Evolutionary conservation across 2,888 invertebrate genomes (phyloP), one percentile per base, ranked within the genome.

Genomic region (Trichogramma evanescens): DNA sequence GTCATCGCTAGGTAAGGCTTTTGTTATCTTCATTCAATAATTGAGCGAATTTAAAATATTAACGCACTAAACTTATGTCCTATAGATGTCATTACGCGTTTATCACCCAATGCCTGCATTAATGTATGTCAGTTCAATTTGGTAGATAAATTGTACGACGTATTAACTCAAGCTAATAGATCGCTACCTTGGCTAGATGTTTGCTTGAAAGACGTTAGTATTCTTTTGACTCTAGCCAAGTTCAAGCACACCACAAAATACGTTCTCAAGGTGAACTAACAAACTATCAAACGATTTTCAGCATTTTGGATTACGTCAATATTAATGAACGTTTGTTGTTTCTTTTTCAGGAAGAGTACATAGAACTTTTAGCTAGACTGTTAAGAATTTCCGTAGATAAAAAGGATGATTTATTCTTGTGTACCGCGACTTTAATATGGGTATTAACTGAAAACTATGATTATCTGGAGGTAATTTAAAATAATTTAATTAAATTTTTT

Each of bases 161-260:
- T 77, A 40, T 69, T 81, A 40, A 67, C 63, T 4, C 66, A 69
- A 8, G 72, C 82, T 3, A 84, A 83, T 70, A 80, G 86, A 64
- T 86, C 87, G 40, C 76, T 83, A 56, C 84, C 85, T 3, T 85
- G 86, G 70, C 80, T 84, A 67, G 81, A 83, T 66, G 80, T 83
- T 52, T 79, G 83, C 52, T 80, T 80, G 50, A 77, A 78, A 10
- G 82, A 82, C 0, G 79, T 82, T 4, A 80, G 82, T 13, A 82
- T 89, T 50, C 80, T 89, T 43, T 83, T 89, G 50, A 89, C 88
- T 70, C 76, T 89, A 64, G 82, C 84, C 8, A 84, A 88, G 60
- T 86, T 85, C 67, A 79, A 79, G 55, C 76, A 80, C 54, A 87
- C 87, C 0, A 84, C 82, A 7, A 80, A 81, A 1, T 82, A 82